A percentile compares a stretch with the other conserved stretches of the same genome.
These are phyloP conservation scores for Gortyna flavago DNA, from an alignment of 2,888 invertebrate species.

Conservation along the genomic window DNA sequence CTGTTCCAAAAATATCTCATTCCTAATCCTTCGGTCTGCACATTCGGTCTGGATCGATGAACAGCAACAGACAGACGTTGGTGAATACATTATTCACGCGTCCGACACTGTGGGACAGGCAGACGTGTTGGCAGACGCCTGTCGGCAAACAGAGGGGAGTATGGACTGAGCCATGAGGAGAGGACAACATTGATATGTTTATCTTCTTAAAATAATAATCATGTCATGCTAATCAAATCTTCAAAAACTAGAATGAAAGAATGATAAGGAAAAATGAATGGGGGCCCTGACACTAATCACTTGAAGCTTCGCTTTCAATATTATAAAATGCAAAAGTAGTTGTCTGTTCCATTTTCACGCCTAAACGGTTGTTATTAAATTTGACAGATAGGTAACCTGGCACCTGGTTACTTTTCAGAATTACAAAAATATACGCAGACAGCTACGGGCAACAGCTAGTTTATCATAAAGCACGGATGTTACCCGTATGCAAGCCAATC, in stretches of 20 bases:
- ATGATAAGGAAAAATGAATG: neutral
- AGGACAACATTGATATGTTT: slow-evolving; percentile 24
- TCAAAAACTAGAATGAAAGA: neutral
- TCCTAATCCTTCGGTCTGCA: slow-evolving; percentile 12
- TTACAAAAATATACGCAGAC: neutral
- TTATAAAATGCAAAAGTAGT: neutral
- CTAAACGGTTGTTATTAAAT: neutral
- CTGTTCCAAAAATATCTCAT: neutral
- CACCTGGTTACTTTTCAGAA: neutral
- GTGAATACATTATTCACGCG: slow-evolving; percentile 61
- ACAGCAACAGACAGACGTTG: slow-evolving; percentile 45
- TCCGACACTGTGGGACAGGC: slow-evolving; percentile 23
- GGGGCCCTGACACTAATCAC: neutral
- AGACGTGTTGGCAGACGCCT: slow-evolving; percentile 52
- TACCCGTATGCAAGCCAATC: neutral
- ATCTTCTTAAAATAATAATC: slow-evolving; percentile 8
- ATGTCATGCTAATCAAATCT: neutral
- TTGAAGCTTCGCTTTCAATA: neutral
- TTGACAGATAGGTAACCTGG: neutral
- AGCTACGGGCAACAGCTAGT: neutral
- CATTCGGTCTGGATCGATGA: slow-evolving; percentile 52
- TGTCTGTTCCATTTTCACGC: neutral
- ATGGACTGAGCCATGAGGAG: slow-evolving; percentile 23
- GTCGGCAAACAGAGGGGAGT: slow-evolving; percentile 42
- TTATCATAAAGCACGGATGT: neutral